Conservation (phyloP, 2,888 invertebrate species). For the Actias luna region DNA sequence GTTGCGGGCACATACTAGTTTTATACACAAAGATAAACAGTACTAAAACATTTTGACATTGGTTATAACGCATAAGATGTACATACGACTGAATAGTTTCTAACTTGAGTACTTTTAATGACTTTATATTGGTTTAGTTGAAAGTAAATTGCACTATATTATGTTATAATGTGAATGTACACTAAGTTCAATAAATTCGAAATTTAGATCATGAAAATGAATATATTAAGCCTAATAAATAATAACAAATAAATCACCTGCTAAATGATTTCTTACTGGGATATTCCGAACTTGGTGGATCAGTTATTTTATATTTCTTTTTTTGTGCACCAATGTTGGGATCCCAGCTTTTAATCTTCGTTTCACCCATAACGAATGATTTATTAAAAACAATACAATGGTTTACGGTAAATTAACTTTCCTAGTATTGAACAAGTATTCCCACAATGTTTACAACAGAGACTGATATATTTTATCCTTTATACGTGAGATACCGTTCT, state of each 20-base stretch:
- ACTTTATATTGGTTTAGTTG: neutral
- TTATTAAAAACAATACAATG: slow-evolving; percentile 21
- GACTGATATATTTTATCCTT: slow-evolving; percentile 17
- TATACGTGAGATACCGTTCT: slow-evolving; percentile 21
- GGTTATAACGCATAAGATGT: too few relatives aligned
- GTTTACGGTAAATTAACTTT: slow-evolving; percentile 5
- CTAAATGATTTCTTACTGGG: slow-evolving; percentile 31
- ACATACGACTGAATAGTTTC: too few relatives aligned
- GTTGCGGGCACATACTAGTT: too few relatives aligned
- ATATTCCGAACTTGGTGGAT: slow-evolving; percentile 33
- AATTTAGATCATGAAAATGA: neutral
- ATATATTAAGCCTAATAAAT: neutral
- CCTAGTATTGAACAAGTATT: slow-evolving; percentile 21
- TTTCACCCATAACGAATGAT: slow-evolving; percentile 42
- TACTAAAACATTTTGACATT: too few relatives aligned
- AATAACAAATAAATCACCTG: slow-evolving; percentile 35
- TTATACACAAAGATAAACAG: too few relatives aligned
- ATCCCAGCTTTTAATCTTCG: slow-evolving; percentile 35
- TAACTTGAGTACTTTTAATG: too few relatives aligned
- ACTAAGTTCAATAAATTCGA: neutral
- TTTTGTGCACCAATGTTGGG: slow-evolving; percentile 34
- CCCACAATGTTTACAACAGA: slow-evolving; percentile 15
- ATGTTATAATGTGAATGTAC: neutral
- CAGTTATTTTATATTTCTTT: slow-evolving; percentile 34
- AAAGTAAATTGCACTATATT: neutral